Evolutionary conservation across 2,797 vertebrate genomes (phyloP).

Genomic region (Heteromormyrus szaboi): DNA sequence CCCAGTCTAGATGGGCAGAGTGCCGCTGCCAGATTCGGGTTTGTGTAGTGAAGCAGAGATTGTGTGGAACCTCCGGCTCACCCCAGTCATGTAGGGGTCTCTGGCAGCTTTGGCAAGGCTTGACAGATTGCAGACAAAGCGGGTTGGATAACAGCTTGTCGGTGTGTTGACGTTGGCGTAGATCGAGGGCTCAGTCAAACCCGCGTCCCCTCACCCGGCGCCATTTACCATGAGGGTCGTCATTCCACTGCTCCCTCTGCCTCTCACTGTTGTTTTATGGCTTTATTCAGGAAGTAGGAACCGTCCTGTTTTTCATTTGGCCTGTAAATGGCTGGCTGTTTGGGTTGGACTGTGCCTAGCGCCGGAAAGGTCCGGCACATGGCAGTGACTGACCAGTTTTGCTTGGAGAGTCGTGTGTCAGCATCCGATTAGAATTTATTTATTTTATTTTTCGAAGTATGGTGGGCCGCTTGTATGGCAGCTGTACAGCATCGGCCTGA

Average conservation of each 20-base stretch:
- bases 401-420: background rate
- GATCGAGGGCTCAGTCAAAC: background rate
- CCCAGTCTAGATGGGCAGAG: background rate
- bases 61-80: background rate
- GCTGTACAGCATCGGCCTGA: background rate
- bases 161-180: slow-evolving; percentile 33
- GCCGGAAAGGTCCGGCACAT: slow-evolving; percentile 18
- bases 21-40: background rate
- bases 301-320: slow-evolving; percentile 16
- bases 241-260: background rate
- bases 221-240: background rate
- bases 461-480: background rate
- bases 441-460: background rate
- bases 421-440: background rate
- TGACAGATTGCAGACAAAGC: slow-evolving; percentile 31
- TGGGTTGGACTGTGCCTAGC: slow-evolving; percentile 26
- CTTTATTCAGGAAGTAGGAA: slow-evolving; percentile 25
- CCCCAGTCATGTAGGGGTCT: background rate
- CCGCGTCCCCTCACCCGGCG: background rate
- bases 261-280: slow-evolving; percentile 6
- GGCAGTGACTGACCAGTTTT: background rate
- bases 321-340: slow-evolving; percentile 29
- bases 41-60: background rate
- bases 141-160: slow-evolving; percentile 25
- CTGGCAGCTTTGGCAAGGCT: background rate